A percentile compares a stretch with the other conserved stretches of the same genome.
Evolutionary conservation across 2,113 vertebrate genomes (phyloP).

Genomic region (Caloenas nicobarica): DNA sequence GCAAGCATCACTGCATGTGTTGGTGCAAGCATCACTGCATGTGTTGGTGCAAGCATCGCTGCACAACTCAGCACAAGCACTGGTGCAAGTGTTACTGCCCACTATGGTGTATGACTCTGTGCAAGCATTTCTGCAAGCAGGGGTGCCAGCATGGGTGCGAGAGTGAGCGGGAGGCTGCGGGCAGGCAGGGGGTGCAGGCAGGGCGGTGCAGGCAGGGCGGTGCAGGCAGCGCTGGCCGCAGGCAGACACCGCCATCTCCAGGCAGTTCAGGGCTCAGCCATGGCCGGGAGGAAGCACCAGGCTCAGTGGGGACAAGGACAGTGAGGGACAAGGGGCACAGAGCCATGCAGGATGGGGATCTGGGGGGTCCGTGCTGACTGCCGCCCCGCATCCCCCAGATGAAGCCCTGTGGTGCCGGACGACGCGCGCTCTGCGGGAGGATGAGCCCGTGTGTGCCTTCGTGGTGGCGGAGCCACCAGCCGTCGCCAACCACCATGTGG

Average conservation of each 20-base stretch:
- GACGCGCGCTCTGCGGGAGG: constrained; percentile 72
- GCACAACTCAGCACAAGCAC: too few species aligned
- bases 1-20: too few species aligned
- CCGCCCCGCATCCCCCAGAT: constrained; percentile 48
- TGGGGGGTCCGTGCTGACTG: background rate
- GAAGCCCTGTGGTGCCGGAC: constrained; percentile 88
- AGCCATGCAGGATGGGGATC: background rate
- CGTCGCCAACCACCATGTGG: constrained; percentile 52
- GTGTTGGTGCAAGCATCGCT: background rate
- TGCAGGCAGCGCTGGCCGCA: background rate
- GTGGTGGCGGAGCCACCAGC: constrained; percentile 69
- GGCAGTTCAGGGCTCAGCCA: background rate
- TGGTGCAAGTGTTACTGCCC: too few species aligned
- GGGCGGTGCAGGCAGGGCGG: too few species aligned
- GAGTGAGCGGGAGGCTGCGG: background rate
- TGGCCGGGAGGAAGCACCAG: background rate
- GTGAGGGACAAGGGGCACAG: background rate
- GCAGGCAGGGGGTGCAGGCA: background rate
- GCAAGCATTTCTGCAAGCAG: background rate
- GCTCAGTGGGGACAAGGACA: background rate
- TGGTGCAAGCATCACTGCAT: background rate
- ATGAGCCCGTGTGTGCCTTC: constrained; percentile 68
- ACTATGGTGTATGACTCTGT: background rate
- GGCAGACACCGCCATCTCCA: constrained; percentile 27
- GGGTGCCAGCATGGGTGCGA: too few species aligned